Base-by-base conservation (phyloP, 2,888 invertebrate species). In the Agrochola lychnidis region DNA sequence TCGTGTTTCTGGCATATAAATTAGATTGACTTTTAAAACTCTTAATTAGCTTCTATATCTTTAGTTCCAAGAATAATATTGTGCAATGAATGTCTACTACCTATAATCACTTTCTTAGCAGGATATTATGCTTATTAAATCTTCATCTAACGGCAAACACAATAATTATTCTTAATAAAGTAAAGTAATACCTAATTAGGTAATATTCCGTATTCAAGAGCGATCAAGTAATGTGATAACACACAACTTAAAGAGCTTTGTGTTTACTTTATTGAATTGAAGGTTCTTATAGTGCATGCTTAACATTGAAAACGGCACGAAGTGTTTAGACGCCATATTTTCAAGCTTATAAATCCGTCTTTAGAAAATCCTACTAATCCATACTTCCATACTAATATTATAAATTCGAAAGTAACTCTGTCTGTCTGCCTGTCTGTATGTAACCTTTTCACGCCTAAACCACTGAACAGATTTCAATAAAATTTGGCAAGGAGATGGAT, bases 261-360 rank as follows among this genome's bases (percentile, higher is more conserved):
- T 70, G 40, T 74, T 74, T 71, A 71, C 56, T 78, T 66, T 70
- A 72, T 82, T 82, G 51, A 66, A 79, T 82, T 82, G 71, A 83
- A 83, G 83, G 74, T 51, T 77, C 61, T 48, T 70, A 56, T 14
- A 64, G 4, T 74, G 70, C 73, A 78, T 73, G 62, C 42, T 73
- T 82, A 71, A 71, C 82, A 82, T 82, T 82, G 83, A 82, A 74
- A 51, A 69, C 36, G 12, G 68, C 83, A 72, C 71, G 79, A 82
- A 74, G 64, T 61, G 45, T 30, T 30, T 57, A 57, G 51, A 66
- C 25, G 42, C 30, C 19, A 61, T 61, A 56, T 70, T 74, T 67
- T 63, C 14, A 10, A 68, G 14, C 9, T 53, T 42, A n/a, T 36
- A 51, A 51, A 53, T 63, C 16, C 16, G 51, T 53, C n/a, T 76